Percentiles rank a stretch among this genome's conserved stretches.
Evolutionary conservation across 2,113 vertebrate genomes (phyloP).

Genomic region (Parus major): DNA sequence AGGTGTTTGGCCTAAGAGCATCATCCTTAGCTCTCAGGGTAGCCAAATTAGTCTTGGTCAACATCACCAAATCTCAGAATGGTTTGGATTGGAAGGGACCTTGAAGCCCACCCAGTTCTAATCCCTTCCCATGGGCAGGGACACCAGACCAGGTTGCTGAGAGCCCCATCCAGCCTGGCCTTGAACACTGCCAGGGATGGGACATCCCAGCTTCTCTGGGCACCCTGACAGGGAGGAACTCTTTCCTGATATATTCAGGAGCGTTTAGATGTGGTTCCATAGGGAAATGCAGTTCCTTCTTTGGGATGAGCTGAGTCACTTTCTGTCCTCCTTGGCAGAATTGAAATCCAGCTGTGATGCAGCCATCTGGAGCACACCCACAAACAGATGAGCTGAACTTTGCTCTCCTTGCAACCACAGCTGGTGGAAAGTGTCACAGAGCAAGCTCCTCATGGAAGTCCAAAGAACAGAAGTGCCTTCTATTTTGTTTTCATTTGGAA

Average conservation of each 20-base stretch:
- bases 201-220: background rate
- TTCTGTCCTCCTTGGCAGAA: background rate
- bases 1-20: background rate
- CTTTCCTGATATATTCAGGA: background rate
- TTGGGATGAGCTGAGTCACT: background rate
- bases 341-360: background rate
- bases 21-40: background rate
- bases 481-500: background rate
- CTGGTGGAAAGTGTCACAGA: background rate
- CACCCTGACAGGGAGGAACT: rapidly evolving
- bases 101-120: background rate
- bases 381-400: background rate
- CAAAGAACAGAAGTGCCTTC: background rate
- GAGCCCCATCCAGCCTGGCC: background rate
- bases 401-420: background rate
- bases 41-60: background rate
- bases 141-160: rapidly evolving
- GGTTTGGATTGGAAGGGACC: background rate
- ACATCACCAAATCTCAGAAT: background rate
- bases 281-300: background rate
- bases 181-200: too few relatives aligned
- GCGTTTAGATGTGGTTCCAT: background rate
- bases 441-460: rapidly evolving
- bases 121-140: background rate
- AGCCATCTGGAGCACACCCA: background rate